Base-by-base conservation (phyloP, 2,113 vertebrate genomes). In the Ranitomeya imitator region DNA sequence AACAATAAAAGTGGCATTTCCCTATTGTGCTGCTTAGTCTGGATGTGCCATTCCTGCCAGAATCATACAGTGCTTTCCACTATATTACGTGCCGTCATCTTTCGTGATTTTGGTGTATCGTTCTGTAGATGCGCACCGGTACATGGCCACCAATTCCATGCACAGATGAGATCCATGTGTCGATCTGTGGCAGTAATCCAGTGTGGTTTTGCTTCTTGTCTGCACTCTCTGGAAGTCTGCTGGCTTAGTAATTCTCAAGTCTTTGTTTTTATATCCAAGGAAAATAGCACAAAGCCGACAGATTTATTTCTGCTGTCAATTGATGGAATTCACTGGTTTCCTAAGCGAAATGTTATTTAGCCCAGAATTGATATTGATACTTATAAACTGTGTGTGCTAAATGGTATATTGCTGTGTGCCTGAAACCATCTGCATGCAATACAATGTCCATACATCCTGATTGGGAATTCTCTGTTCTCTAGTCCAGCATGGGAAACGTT, bases 261-360 rank as follows among this genome's bases (percentile, higher is more conserved):
- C 80, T 65, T 51, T 83, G 80, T 83, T 60, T 45, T 51, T 21
- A 13, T 14, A 45, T 51, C 60, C 60, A 60, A 31, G 57, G 59
- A 65, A 63, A 51, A 63, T 60, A 65, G 10, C 26, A 26, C 7
- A 65, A 83, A 83, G 37, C 59, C 37, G 19, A 13, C 26, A 45
- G 80, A 83, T 83, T 83, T 83, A 83, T 83, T 63, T 83, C 80
- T 65, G 21, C 60, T 83, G 80, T 37, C 80, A 83, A 52, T 83
- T 61, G 65, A 37, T 65, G 4, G 60, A 63, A 83, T 65, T 61
- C 79, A 45, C 16, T 82, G 57, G 79, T 61, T 82, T 61, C 77
- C 77, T 54, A n/a, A 79, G 77, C 18, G 57, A 51, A 78, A 74
- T 37, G 19, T n/a, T 21, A 45, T 78, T 78, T 78, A 78, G 12